Evolutionary conservation across 2,797 vertebrate genomes (phyloP), one percentile per base, ranked within the genome.

Genomic region (Sciurus vulgaris): DNA sequence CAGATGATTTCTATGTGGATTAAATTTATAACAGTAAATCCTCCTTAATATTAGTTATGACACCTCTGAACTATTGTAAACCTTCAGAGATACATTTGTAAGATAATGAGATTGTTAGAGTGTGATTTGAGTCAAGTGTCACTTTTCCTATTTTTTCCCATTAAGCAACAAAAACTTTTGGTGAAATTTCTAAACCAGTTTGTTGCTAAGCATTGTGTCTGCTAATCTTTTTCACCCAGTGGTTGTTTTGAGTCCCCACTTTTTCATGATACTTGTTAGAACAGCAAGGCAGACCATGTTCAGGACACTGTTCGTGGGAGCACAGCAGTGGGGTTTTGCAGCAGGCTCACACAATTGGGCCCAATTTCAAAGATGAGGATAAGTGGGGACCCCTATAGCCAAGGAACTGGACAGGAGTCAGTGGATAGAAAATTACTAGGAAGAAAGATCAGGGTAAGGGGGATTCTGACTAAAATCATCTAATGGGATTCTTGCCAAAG

Each of bases 41-140:
- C 24, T 69, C 47, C 33, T 79, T 59, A 65, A 10, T 77, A 28
- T 78, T 56, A 83, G 24, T 77, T 89, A 59, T 1, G 69, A 12
- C 13, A 35, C 28, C n/a, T 72, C 63, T 89, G 47, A 89, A 67
- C 56, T 89, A 13, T 86, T 94, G 69, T 38, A 54, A 61, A 93
- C 47, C 70, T 91, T 93, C 11, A 86, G 86, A 73, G 79, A 49
- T 33, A 35, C 2, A 1, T 93, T 93, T 84, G 22, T 88, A 82
- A 78, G 41, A 51, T 65, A 73, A 18, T 74, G 78, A 91, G 69
- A 61, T 59, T 84, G 22, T 73, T 88, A 87, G 26, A 51, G 33
- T 87, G 59, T 83, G 35, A 59, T 84, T 86, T 94, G 85, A 96
- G 59, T 93, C n/a, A 88, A 1, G 49, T 86, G 73, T 86, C 33